Conservation (phyloP, 92 coral and sea anemone genomes). For the Scolanthus callimorphus region DNA sequence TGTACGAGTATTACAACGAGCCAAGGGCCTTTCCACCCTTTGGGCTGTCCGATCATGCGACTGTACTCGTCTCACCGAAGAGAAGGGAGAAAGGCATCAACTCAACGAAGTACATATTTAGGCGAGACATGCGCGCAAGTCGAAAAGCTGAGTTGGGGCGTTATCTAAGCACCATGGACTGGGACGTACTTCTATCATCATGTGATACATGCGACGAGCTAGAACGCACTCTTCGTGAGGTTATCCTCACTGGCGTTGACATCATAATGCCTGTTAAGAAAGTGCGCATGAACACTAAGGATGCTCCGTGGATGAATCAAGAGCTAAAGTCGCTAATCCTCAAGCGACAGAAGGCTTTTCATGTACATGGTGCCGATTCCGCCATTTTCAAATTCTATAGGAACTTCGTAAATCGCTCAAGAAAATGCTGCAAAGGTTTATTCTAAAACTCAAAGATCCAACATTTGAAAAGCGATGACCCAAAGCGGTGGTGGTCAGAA, state of each 20-base stretch:
- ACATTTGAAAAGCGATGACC: conserved; percentile 39
- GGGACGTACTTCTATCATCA: conserved; percentile 10
- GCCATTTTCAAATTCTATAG: conserved; percentile 23
- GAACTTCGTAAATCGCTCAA: conserved; percentile 30
- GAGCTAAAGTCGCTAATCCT: conserved; percentile 21
- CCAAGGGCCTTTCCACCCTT: conserved; percentile 25
- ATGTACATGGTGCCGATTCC: conserved; percentile 13
- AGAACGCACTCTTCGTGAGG: conserved; percentile 1
- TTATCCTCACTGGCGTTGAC: conserved; percentile 11
- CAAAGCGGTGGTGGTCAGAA: conserved; percentile 44
- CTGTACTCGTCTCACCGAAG: conserved; percentile 4
- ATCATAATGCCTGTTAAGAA: conserved; percentile 12
- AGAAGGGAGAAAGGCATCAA: not conserved
- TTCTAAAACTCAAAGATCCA: conserved; percentile 27
- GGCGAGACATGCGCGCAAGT: conserved; percentile 24
- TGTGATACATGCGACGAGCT: conserved; percentile 15
- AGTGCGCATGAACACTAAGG: not conserved
- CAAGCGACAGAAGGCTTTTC: conserved; percentile 32
- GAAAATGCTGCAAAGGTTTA: conserved; percentile 28
- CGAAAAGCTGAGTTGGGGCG: conserved; percentile 25
- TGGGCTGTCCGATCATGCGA: conserved; percentile 24
- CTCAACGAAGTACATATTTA: not conserved
- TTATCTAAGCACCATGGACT: conserved; percentile 6
- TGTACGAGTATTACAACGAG: conserved; percentile 10
- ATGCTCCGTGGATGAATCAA: conserved; percentile 39